Evolutionary conservation across 1,140 invertebrate species (phyloP), one percentile per base, ranked within the genome.

Genomic region (Panulirus ornatus): DNA sequence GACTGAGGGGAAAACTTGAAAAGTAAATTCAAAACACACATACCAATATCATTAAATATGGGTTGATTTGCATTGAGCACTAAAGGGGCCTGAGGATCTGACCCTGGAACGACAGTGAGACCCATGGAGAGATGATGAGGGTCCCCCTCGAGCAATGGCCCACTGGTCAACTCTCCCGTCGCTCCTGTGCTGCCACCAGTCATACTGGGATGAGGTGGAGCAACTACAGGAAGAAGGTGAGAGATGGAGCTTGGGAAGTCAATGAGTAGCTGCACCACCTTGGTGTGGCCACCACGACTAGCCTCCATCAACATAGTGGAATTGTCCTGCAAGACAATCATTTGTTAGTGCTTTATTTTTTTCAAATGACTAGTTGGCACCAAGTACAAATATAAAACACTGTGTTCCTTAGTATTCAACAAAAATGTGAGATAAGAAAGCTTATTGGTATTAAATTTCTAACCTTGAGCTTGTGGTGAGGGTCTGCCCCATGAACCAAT

Each of bases 271-370:
- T 99, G 97, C 36, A 99, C 99, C 87, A 99, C 98, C 92, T 96
- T 96, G 0, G 98, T 99, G 94, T 99, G 98, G 0, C 99, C 99
- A 79, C 98, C 98, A 94, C 99, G 99, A 19, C 98, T 97, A 51
- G 99, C 99, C 94, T 99, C 99, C 92, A 99, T 99, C 86, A 99
- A 95, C 97, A 99, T 99, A 47, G 98, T 99, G 66, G 98, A 99
- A 94, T 99, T 99, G 94, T 99, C 99, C 96, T 97, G 93, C 30
- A 94, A 92, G 85, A 34, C 30, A 51, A 58, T 42, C 44, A 63
- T 47, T n/a, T 58, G 54, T 19, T 58, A 58, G 19, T 58, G 54
- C 9, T 19, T 5, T 19, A 58, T 19, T 58, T 47, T 58, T 22
- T 22, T 0, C n/a, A n/a, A n/a, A n/a, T n/a, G n/a, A n/a, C n/a